Evolutionary conservation across 2,113 vertebrate species (phyloP).

Genomic region (Crotalus tigris): DNA sequence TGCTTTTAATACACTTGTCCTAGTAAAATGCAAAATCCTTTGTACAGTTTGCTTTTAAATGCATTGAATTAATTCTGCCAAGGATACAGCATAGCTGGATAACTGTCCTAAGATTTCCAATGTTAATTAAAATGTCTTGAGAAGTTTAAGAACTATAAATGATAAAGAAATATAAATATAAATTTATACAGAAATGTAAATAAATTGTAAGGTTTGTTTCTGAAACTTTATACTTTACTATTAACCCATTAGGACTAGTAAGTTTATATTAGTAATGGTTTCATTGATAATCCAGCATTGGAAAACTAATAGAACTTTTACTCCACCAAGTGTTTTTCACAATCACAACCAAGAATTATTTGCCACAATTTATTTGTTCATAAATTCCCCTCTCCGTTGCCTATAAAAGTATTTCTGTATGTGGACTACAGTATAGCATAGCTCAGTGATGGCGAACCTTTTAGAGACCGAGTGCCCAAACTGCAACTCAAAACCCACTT

Average conservation of each 20-base stretch:
- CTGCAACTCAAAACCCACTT: no score
- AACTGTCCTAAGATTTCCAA: not conserved
- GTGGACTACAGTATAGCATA: not conserved
- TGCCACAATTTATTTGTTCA: not conserved
- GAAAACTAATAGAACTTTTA: not conserved
- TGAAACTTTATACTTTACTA: not conserved
- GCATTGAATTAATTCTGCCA: not conserved
- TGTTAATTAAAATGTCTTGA: not conserved
- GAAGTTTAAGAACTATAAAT: not conserved
- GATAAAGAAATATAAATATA: not conserved
- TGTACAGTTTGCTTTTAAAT: not conserved
- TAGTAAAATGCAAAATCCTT: not conserved
- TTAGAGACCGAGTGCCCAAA: no score
- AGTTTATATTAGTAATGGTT: not conserved
- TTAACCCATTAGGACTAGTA: not conserved
- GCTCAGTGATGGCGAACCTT: no score
- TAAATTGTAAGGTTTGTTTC: not conserved
- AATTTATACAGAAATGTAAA: not conserved
- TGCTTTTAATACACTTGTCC: not conserved
- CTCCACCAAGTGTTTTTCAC: not conserved
- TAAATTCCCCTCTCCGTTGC: not conserved
- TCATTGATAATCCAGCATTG: not conserved
- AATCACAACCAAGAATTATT: not conserved
- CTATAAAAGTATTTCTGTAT: not conserved
- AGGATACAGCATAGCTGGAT: not conserved